Evolutionary conservation across 2,888 invertebrate genomes (phyloP), one percentile per base, ranked within the genome.

Genomic region (Ophonus ardosiacus): DNA sequence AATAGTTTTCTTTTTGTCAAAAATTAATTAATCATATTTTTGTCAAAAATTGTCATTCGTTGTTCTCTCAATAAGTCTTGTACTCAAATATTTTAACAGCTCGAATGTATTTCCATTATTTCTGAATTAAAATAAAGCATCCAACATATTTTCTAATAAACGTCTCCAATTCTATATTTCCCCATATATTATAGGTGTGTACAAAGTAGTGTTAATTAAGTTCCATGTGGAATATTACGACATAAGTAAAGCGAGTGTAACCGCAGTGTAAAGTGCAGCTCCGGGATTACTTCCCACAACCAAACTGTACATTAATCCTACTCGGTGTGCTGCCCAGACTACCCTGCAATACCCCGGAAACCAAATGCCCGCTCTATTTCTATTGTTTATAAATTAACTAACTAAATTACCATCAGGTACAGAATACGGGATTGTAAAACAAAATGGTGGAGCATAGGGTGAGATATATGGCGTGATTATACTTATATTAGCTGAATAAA

Each of bases 251-350:
- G 43, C 63, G 10, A 24, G 24, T 24, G 63, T 21, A 24, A 24
- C 63, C 63, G 24, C 63, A 63, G 63, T 63, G 63, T 63, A 63
- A 21, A 63, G 63, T 63, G 63, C 63, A 63, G 21, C 63, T 21
- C 63, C 24, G 63, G 63, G 63, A 63, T 63, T 63, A 63, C 21
- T 63, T 21, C 21, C 63, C 21, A 8, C 63, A 63, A 63, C 63
- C 24, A 24, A 63, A 63, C 63, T 63, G 63, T 21, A 21, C 21
- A 63, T 63, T 63, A 63, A 63, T 63, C 63, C 63, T 63, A 24
- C 21, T 8, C 63, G n/a, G n/a, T 21, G 63, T 21, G 7, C 18
- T 51, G 43, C 43, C 13, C 43, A 31, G 31, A 5, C 31, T 10
- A 13, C 43, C 8, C 43, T 51, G 43, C 13, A 51, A 8, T 51